Percentiles rank a stretch among this genome's conserved stretches.
Evolutionary conservation across 2,888 invertebrate species (phyloP).

Genomic region (Odontocolon sp.): DNA sequence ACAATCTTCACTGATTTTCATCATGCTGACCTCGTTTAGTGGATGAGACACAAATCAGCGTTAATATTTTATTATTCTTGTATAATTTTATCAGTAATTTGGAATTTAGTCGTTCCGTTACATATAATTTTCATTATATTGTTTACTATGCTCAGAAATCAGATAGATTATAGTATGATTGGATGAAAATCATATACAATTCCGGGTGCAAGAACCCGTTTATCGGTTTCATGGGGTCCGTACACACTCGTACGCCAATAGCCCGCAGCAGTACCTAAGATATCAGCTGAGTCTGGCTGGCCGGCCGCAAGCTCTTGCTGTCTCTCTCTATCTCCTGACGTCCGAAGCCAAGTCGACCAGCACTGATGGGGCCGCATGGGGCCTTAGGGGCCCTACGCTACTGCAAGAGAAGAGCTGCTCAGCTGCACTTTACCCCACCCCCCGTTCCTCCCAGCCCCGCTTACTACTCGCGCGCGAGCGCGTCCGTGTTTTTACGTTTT

Average conservation of each 20-base stretch:
- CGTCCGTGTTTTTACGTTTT: slow-evolving; percentile 72
- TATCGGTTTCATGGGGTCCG: slow-evolving; percentile 41
- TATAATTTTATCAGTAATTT: neutral
- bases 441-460: slow-evolving; percentile 66
- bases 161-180: slow-evolving; percentile 30
- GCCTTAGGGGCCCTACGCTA: slow-evolving; percentile 62
- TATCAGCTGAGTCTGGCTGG: slow-evolving; percentile 57
- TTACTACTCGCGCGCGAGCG: slow-evolving; percentile 54
- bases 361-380: slow-evolving; percentile 38
- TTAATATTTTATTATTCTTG: too few relatives aligned
- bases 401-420: slow-evolving; percentile 60
- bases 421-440: slow-evolving; percentile 78
- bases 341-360: slow-evolving; percentile 31
- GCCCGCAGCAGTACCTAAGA: slow-evolving; percentile 40
- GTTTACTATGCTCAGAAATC: neutral
- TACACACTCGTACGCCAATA: slow-evolving; percentile 12
- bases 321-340: slow-evolving; percentile 25
- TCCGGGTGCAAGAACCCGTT: slow-evolving; percentile 60
- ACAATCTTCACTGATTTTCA: slow-evolving; percentile 31
- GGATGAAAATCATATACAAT: slow-evolving; percentile 44
- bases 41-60: neutral
- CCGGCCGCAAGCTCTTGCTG: slow-evolving; percentile 54
- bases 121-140: slow-evolving; percentile 17
- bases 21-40: slow-evolving; percentile 41
- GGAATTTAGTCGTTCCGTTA: neutral